Conservation (phyloP, 2,797 vertebrate genomes). For the Ctenochaetus hawaiiensis region DNA sequence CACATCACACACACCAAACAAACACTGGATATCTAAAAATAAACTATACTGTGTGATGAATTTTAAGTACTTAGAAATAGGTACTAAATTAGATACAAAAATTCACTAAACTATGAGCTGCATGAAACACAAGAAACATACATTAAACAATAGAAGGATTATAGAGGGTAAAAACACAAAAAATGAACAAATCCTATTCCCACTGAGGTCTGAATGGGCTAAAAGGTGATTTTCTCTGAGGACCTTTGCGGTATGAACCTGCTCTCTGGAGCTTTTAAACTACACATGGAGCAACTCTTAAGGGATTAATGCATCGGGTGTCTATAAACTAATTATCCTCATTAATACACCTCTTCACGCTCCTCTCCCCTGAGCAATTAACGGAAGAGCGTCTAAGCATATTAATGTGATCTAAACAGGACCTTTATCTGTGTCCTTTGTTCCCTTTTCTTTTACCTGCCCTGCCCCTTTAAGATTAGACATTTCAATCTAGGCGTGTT, state of each 20-base stretch:
- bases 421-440: conserved; percentile 73
- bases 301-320: conserved; percentile 31
- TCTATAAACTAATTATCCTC: conserved; percentile 22
- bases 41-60: too few species aligned
- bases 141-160: not conserved
- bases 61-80: too few species aligned
- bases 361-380: conserved; percentile 11
- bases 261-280: conserved; percentile 19
- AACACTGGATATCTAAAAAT: not conserved
- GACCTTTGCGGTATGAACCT: not conserved
- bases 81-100: not conserved
- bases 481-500: conserved; percentile 88
- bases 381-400: not conserved
- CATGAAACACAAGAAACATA: not conserved
- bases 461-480: conserved; percentile 87
- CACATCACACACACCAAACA: not conserved
- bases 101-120: not conserved
- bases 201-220: not conserved
- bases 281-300: not conserved
- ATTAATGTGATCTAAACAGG: conserved; percentile 19
- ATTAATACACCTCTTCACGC: conserved; percentile 10
- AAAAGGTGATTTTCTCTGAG: not conserved
- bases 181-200: not conserved
- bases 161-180: not conserved
- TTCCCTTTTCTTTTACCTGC: conserved; percentile 72